A percentile compares a stretch with the other conserved stretches of the same genome.
Evolutionary conservation across 1,140 invertebrate genomes (phyloP).

Genomic region (Whitmania pigra): DNA sequence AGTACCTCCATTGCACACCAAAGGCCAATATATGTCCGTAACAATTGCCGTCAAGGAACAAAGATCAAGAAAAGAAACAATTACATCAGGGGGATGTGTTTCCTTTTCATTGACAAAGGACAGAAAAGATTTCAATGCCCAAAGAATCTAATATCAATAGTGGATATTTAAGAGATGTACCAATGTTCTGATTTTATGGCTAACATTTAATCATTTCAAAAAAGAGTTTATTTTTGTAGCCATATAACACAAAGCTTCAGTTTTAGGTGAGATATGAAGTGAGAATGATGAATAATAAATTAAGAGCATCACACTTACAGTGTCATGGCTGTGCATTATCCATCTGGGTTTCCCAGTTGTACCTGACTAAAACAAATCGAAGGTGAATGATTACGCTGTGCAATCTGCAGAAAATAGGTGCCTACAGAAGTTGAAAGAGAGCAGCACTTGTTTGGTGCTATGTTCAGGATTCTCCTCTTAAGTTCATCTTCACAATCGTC

Average conservation of each 20-base stretch:
- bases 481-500: conserved; percentile 56
- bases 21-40: conserved; percentile 57
- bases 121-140: no score
- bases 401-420: conserved; percentile 23
- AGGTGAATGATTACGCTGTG: no score
- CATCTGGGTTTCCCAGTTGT: conserved; percentile 83
- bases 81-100: conserved; percentile 41
- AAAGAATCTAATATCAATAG: no score
- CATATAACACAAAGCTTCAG: no score
- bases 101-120: no score
- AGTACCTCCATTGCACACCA: conserved; percentile 45
- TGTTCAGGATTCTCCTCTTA: conserved; percentile 53
- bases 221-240: no score
- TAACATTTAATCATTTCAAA: no score
- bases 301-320: conserved; percentile 49
- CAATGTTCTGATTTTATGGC: no score
- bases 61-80: conserved; percentile 67
- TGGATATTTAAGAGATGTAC: no score
- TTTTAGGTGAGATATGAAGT: no score
- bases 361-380: conserved; percentile 54
- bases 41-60: conserved; percentile 72
- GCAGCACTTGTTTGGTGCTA: conserved; percentile 70
- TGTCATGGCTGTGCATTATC: conserved; percentile 82
- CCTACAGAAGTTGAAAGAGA: conserved; percentile 69
- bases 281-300: no score